Evolutionary conservation across 2,113 vertebrate species (phyloP).

Genomic region (Condylura cristata): DNA sequence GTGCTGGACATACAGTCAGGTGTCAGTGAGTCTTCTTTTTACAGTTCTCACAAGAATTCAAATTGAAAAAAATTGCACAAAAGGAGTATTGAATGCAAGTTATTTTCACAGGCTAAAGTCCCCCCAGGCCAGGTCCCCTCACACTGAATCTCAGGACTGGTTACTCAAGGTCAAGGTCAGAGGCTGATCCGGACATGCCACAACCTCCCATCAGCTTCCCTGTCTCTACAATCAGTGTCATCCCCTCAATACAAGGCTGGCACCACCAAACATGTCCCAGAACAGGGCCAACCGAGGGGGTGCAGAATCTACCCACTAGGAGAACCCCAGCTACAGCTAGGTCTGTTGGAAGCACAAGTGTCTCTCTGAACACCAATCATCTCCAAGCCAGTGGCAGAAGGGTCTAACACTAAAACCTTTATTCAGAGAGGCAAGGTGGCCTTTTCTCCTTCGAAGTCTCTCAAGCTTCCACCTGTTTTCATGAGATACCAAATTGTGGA

Average conservation of each 20-base stretch:
- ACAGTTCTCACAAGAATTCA: background rate
- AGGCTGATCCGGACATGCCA: background rate
- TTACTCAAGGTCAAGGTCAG: background rate
- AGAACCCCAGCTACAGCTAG: background rate
- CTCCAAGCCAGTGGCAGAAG: background rate
- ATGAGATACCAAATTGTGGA: background rate
- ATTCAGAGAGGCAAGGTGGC: background rate
- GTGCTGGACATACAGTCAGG: background rate
- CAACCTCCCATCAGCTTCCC: background rate
- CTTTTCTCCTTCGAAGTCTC: background rate
- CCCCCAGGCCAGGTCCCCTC: background rate
- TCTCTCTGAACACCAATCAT: background rate
- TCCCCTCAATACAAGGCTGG: background rate
- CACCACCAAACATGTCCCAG: background rate
- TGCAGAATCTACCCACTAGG: background rate
- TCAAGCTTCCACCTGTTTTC: background rate
- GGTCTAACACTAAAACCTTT: background rate
- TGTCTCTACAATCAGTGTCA: background rate
- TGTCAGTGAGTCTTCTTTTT: conserved; percentile 20
- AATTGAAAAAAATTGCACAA: background rate
- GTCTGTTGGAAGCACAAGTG: background rate
- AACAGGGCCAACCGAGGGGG: background rate
- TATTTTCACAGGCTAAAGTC: background rate
- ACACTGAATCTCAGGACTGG: background rate
- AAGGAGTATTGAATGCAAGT: background rate